A percentile compares a stretch with the other conserved stretches of the same genome.
These are phyloP conservation scores for Ondatra zibethicus DNA, from an alignment of 2,113 vertebrate genomes.

Conservation along the genomic window DNA sequence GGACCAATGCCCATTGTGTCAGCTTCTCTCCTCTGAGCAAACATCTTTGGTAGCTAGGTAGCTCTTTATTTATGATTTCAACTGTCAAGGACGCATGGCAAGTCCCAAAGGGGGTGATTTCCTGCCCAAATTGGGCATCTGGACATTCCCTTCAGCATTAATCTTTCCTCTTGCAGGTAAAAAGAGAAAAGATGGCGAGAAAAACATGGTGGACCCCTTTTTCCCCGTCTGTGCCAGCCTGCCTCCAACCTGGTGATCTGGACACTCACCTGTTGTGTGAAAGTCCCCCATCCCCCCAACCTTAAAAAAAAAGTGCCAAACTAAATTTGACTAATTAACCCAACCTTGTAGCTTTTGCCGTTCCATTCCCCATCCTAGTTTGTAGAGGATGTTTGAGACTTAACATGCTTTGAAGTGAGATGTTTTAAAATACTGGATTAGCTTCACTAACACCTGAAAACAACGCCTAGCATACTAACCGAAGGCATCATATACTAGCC, in stretches of 20 bases:
- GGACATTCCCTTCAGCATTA: conserved; percentile 75
- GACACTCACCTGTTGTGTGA: conserved; percentile 78
- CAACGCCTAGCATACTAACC: conserved; percentile 59
- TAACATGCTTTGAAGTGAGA: conserved; percentile 51
- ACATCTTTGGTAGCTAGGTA: background rate
- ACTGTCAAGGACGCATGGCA: background rate
- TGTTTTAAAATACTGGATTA: background rate
- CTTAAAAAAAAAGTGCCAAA: background rate
- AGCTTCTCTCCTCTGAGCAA: background rate
- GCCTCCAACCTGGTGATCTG: conserved; percentile 81
- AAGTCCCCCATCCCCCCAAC: background rate
- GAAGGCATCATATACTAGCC: background rate
- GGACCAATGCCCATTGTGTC: background rate
- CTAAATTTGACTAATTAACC: conserved; percentile 71
- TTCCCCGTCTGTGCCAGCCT: conserved; percentile 81
- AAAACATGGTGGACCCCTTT: conserved; percentile 80
- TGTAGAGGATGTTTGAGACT: conserved; percentile 59
- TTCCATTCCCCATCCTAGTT: background rate
- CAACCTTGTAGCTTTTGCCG: conserved; percentile 46
- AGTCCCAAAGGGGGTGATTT: conserved; percentile 17
- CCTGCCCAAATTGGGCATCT: conserved; percentile 46
- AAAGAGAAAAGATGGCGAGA: conserved; percentile 81
- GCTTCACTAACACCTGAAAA: conserved; percentile 67
- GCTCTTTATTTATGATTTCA: background rate
- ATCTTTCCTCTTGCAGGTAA: conserved; percentile 84